Evolutionary conservation across 2,797 vertebrate species (phyloP), one percentile per base, ranked within the genome.

Genomic region (Oceanodroma leucorhoa): DNA sequence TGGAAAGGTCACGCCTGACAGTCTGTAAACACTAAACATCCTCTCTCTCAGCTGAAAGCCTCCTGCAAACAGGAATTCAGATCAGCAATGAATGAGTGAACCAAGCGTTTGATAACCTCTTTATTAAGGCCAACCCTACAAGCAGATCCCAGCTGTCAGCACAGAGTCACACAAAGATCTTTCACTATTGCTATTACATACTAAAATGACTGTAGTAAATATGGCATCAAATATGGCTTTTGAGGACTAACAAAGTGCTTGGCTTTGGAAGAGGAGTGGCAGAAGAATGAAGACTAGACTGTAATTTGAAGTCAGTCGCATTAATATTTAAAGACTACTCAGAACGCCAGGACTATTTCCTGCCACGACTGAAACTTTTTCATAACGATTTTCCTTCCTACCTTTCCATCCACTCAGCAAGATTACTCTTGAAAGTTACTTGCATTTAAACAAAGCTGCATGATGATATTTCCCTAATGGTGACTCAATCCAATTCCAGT

Each of bases 341-440:
- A 40, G 79, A 91, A 79, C 5, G 7, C 43, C 34, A 76, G 77
- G 70, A 76, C 62, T 32, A 86, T 62, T 92, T 91, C 89, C 91
- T 93, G 89, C 87, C 88, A 70, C 8, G 1, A 88, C 41, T 81
- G 61, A 41, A 96, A 73, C 58, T 80, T 78, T 34, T 78, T 79
- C 50, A 23, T 71, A 91, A 92, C 3, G 16, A 93, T 90, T 88
- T 83, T 78, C 69, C 83, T 89, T 91, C 87, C 91, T 87, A 95
- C 88, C 86, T 93, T 91, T 54, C 89, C 92, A 86, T 89, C 79
- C 79, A 88, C 93, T 93, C 95, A 91, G 89, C 75, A 88, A 91
- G 50, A 86, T 23, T 43, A 71, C 72, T 86, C n/a, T 54, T 57
- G 26, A 51, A 91, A 91, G 87, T 54, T 78, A 69, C 89, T 70